Percentiles rank a stretch among this genome's conserved stretches.
phyloP scores from a whole-genome alignment of 2,113 vertebrate species.

The Notothenia rossii region DNA sequence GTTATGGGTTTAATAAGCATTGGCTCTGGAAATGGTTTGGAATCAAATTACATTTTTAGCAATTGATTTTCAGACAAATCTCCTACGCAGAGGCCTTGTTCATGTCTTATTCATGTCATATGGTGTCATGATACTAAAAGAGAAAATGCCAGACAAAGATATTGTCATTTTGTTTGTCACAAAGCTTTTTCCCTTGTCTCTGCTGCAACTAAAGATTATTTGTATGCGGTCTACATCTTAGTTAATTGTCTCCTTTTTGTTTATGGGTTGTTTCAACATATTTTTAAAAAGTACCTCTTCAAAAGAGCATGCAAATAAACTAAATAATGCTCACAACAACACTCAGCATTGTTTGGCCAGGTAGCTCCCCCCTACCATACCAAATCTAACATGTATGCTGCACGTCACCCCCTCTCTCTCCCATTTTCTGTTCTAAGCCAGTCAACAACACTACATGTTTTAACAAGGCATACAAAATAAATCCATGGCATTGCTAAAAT shows the following conservation, averaged over 20 bases:
- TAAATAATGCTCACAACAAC: too few relatives aligned
- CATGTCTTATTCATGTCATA: conserved; percentile 14
- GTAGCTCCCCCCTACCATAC: too few relatives aligned
- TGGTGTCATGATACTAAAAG: conserved; percentile 13
- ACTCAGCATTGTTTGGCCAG: too few relatives aligned
- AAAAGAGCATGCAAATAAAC: background rate
- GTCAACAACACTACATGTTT: background rate
- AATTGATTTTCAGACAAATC: conserved; percentile 10
- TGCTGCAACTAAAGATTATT: too few relatives aligned
- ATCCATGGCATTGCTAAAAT: background rate
- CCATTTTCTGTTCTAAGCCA: background rate
- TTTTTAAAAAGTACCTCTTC: background rate
- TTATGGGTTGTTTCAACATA: background rate
- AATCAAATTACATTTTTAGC: conserved; percentile 28
- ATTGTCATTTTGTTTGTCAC: background rate
- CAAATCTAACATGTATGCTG: too few relatives aligned
- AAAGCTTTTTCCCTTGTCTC: background rate
- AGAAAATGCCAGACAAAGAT: too few relatives aligned
- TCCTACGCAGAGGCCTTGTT: background rate
- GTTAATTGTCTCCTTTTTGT: background rate
- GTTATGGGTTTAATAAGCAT: background rate
- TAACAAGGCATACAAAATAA: background rate
- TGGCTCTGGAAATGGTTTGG: background rate
- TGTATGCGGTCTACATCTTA: too few relatives aligned
- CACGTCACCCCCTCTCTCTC: too few relatives aligned